phyloP scores from a whole-genome alignment of 1,140 invertebrate genomes.

The Leptinotarsa lineolata region DNA sequence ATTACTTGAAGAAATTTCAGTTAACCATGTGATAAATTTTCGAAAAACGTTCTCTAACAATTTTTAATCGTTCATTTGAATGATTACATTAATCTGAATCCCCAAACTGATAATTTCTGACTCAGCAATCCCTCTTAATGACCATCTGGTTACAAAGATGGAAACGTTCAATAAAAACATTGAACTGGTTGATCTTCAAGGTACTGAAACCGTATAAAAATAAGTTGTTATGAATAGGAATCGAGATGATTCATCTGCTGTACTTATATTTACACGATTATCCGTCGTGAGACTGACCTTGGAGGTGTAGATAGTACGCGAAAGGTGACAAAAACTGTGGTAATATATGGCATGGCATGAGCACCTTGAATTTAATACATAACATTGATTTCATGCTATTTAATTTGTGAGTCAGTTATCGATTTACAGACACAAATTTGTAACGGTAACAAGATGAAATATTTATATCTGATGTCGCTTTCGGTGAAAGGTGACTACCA shows the following conservation, averaged over 20 bases:
- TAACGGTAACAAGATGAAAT: no score
- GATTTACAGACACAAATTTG: no score
- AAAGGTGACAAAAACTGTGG: background rate
- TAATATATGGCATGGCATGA: background rate
- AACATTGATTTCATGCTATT: conserved; percentile 16
- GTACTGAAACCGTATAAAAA: background rate
- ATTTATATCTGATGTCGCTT: no score
- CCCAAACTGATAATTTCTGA: no score
- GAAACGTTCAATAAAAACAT: background rate
- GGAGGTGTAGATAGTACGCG: background rate
- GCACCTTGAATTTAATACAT: conserved; percentile 15
- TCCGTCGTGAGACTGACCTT: background rate
- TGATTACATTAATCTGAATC: no score
- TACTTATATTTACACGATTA: background rate
- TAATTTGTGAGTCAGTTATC: conserved; percentile 1
- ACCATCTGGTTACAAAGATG: no score
- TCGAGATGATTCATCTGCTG: background rate
- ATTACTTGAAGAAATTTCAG: no score
- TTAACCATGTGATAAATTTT: no score
- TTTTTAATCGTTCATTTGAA: no score
- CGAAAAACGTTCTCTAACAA: no score
- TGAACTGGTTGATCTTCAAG: background rate
- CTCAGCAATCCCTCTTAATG: no score
- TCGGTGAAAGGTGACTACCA: no score
- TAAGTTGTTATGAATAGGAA: background rate